These are phyloP conservation scores for Dastarcus helophoroides DNA, from an alignment of 2,888 invertebrate species.

Conservation along the genomic window DNA sequence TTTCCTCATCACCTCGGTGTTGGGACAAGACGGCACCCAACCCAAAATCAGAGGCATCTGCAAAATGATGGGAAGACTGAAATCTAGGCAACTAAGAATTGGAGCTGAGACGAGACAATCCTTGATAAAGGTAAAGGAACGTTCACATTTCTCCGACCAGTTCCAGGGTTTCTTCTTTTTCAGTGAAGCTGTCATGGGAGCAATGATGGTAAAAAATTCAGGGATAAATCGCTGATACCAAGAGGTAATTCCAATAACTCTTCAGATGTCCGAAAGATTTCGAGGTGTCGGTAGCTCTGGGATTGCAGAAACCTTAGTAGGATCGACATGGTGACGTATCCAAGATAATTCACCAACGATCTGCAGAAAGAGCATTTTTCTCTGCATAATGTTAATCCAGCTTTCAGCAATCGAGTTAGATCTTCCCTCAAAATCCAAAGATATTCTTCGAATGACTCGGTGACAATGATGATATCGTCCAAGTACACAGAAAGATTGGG, in stretches of 20 bases:
- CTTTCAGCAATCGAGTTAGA: conserved; percentile 1
- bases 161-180: conserved; percentile 3
- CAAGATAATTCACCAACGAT: conserved; percentile 18
- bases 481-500: conserved; percentile 9
- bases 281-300: conserved; percentile 9
- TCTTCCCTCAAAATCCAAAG: conserved; percentile 3
- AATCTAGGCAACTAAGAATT: conserved; percentile 7
- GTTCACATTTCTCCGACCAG: conserved; percentile 3
- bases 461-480: conserved; percentile 16
- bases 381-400: conserved; percentile 15
- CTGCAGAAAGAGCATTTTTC: conserved; percentile 15
- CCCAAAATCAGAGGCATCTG: conserved; percentile 8
- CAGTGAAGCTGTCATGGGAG: conserved; percentile 4
- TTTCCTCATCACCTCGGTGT: neutral
- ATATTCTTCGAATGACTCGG: conserved; percentile 12
- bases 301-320: conserved; percentile 12
- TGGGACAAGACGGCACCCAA: conserved; percentile 3
- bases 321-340: conserved; percentile 19
- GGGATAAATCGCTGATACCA: conserved; percentile 10
- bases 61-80: neutral
- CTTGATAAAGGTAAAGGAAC: conserved; percentile 4
- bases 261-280: conserved; percentile 8
- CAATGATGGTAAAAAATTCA: conserved; percentile 2
- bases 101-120: conserved; percentile 5
- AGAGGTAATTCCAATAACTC: conserved; percentile 11